Evolutionary conservation across 2,888 invertebrate genomes (phyloP), one percentile per base, ranked within the genome.

Genomic region (Drosophila ustulata): DNA sequence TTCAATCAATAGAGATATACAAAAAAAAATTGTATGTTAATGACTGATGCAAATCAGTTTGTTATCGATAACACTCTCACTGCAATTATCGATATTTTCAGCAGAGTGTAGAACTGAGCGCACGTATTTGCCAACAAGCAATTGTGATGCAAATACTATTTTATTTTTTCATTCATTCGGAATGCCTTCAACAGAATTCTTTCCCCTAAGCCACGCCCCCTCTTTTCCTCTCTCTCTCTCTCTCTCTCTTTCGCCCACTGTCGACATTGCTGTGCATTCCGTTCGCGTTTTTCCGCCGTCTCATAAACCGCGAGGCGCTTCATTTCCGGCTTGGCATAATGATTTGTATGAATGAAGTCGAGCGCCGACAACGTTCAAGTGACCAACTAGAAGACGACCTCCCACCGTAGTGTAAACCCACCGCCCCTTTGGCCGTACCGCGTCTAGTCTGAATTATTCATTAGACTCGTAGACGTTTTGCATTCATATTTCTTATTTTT

Each of bases 311-410:
- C 82, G 73, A 78, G 73, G 71, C 76, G 87, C 76, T 87, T 84
- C 69, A 87, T 84, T 84, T 84, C 83, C 83, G 85, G 82, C 70
- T 66, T 63, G 73, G 80, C 77, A 84, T 80, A 82, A 87, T 84
- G 85, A 84, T 84, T 84, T 84, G 83, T 87, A 80, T 84, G 80
- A 82, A 80, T 75, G 58, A 78, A 78, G 78, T 73, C 59, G 64
- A 72, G 63, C 63, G 57, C 68, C 62, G 76, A 63, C 78, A 57
- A 68, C 78, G 62, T 71, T 76, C 57, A 82, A 78, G 78, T 83
- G 77, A 69, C 71, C 75, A 70, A 49, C 66, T 50, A 66, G 65
- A 59, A 59, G 75, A 34, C 61, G 58, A 28, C 66, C 66, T 53
- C 25, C 63, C 63, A 53, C 37, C 47, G 47, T 2, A 64, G 46